Evolutionary conservation across 2,113 vertebrate genomes (phyloP).

Genomic region (Uria lomvia): DNA sequence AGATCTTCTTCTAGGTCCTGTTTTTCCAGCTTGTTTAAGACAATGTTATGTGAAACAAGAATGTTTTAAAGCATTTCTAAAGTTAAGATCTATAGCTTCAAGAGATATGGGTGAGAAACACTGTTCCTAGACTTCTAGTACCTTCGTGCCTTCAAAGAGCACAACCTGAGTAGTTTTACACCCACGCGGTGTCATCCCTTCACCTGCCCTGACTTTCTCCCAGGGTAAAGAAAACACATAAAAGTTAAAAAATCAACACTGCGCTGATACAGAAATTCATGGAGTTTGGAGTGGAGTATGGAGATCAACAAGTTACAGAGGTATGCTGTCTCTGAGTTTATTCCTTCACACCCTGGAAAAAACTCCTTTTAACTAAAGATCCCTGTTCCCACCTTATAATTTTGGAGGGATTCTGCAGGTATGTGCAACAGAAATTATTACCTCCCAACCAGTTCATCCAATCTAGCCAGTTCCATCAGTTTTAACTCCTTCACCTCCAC

Average conservation of each 20-base stretch:
- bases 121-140: not conserved
- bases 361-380: not conserved
- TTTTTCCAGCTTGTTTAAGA: not conserved
- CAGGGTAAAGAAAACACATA: not conserved
- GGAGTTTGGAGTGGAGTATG: not conserved
- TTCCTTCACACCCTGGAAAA: not conserved
- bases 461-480: slow-evolving; percentile 15
- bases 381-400: not conserved
- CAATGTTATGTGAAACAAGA: not conserved
- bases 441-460: not conserved
- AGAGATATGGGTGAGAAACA: not conserved
- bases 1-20: not conserved
- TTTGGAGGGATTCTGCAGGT: not conserved
- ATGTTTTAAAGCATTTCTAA: not conserved
- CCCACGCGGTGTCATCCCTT: fast-evolving
- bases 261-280: not conserved
- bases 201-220: not conserved
- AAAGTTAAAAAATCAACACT: not conserved
- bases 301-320: not conserved
- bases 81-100: not conserved
- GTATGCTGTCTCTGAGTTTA: not conserved
- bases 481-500: slow-evolving; percentile 10
- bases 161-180: not conserved
- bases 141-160: not conserved
- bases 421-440: not conserved